phyloP scores from a whole-genome alignment of 2,888 invertebrate genomes.

The Hypomecis punctinalis region DNA sequence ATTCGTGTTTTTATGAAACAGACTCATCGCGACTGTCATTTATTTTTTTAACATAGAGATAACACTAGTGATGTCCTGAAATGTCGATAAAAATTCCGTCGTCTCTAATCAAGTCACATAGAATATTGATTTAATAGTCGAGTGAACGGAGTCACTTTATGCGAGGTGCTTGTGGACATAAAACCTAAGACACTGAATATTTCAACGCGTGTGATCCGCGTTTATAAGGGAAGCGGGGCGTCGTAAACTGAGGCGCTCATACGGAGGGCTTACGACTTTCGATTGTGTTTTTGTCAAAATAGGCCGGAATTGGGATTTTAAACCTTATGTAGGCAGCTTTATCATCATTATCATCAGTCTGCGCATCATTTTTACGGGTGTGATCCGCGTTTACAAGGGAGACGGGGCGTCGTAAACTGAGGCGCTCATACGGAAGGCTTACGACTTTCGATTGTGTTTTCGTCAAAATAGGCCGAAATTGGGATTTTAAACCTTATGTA shows the following conservation, averaged over 20 bases:
- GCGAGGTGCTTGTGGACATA: slow-evolving; percentile 22
- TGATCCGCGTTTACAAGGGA: slow-evolving; percentile 15
- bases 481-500: slow-evolving; percentile 1
- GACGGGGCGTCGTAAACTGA: slow-evolving; percentile 12
- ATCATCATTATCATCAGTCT: no score
- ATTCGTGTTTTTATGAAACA: no score
- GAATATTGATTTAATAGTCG: slow-evolving; percentile 33
- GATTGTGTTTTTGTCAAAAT: slow-evolving; percentile 13
- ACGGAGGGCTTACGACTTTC: slow-evolving; percentile 6
- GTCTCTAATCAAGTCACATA: slow-evolving; percentile 15
- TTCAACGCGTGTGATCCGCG: slow-evolving; percentile 18
- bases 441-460: slow-evolving; percentile 13
- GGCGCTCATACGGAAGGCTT: slow-evolving; percentile 1
- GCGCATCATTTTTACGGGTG: slow-evolving; percentile 12
- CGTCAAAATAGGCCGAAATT: background rate
- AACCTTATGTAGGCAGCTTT: slow-evolving; percentile 2
- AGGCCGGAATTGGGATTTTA: background rate
- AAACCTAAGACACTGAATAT: slow-evolving; percentile 31
- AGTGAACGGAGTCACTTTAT: slow-evolving; percentile 24
- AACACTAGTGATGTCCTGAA: background rate
- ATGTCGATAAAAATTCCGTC: background rate
- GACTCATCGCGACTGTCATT: background rate
- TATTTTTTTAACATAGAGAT: background rate
- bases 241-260: slow-evolving; percentile 13
- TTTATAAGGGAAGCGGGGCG: slow-evolving; percentile 16